Percentiles rank a stretch among this genome's conserved stretches.
Conservation (phyloP, 2,888 invertebrate species). For the Anoplius nigerrimus region DNA sequence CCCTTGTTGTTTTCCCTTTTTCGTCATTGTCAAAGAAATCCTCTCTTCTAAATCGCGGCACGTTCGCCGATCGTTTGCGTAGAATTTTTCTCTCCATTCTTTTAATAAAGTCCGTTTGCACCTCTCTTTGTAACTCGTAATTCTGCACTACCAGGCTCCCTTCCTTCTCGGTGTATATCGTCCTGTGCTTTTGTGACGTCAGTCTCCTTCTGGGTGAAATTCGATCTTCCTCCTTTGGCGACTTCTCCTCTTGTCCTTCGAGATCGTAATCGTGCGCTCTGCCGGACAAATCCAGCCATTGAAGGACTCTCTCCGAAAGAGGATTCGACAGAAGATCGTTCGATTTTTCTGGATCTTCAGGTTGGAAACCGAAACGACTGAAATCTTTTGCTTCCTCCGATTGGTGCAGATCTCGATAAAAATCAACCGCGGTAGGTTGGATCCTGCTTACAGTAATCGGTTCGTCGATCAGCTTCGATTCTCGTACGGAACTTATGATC, state of each 20-base stretch:
- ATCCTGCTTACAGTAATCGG: slow-evolving; percentile 8
- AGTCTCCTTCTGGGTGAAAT: slow-evolving; percentile 23
- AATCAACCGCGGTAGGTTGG: neutral
- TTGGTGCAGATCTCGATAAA: slow-evolving; percentile 11
- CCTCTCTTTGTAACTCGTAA: slow-evolving; percentile 49
- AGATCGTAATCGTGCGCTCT: slow-evolving; percentile 71
- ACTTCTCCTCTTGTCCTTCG: slow-evolving; percentile 20
- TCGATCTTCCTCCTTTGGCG: neutral
- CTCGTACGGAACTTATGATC: neutral
- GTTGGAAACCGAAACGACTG: too few relatives aligned
- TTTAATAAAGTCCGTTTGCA: slow-evolving; percentile 24
- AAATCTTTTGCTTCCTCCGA: slow-evolving; percentile 2
- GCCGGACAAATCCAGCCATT: slow-evolving; percentile 87
- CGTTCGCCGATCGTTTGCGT: slow-evolving; percentile 22
- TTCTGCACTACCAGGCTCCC: slow-evolving; percentile 45
- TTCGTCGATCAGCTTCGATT: slow-evolving; percentile 15
- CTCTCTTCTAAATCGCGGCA: slow-evolving; percentile 1
- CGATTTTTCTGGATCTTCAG: slow-evolving; percentile 13
- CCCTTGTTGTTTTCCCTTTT: slow-evolving; percentile 5
- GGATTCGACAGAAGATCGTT: slow-evolving; percentile 64
- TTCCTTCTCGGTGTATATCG: slow-evolving; percentile 25
- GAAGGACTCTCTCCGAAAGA: slow-evolving; percentile 84
- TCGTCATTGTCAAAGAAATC: slow-evolving; percentile 3
- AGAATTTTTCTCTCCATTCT: slow-evolving; percentile 19
- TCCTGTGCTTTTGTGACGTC: slow-evolving; percentile 28